phyloP scores from a whole-genome alignment of 2,797 vertebrate genomes.

The Hafferia zeledoni region DNA sequence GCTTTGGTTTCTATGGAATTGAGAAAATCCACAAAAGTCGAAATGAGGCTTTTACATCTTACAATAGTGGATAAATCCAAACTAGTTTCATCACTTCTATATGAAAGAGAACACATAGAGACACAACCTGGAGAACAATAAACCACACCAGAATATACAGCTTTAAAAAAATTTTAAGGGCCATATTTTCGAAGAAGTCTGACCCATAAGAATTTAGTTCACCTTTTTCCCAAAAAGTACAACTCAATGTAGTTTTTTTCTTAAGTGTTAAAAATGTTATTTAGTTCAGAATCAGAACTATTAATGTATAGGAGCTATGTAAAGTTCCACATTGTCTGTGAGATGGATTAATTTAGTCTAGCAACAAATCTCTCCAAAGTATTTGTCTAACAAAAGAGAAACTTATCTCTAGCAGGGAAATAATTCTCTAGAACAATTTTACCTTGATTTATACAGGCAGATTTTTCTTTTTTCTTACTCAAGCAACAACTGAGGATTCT shows the following conservation, averaged over 20 bases:
- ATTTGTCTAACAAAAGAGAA: neutral
- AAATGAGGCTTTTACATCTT: neutral
- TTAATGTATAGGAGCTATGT: neutral
- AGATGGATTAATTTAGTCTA: neutral
- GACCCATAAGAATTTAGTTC: neutral
- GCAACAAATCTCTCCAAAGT: neutral
- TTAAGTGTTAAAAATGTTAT: neutral
- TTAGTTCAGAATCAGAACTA: neutral
- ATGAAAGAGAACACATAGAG: neutral
- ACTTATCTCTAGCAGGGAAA: neutral
- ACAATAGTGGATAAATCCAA: neutral
- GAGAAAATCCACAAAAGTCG: neutral
- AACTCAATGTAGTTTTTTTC: neutral
- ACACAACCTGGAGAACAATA: neutral
- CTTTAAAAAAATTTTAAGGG: neutral
- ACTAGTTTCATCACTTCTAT: neutral
- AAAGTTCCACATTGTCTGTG: neutral
- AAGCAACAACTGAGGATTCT: neutral
- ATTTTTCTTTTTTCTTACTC: neutral
- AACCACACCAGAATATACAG: neutral
- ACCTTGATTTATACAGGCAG: neutral
- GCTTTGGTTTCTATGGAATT: neutral
- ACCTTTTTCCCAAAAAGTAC: neutral
- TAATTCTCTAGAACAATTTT: neutral
- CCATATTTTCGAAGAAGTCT: neutral